These are phyloP conservation scores for Crocallis elinguaria DNA, from an alignment of 2,888 invertebrate genomes.

Conservation along the genomic window DNA sequence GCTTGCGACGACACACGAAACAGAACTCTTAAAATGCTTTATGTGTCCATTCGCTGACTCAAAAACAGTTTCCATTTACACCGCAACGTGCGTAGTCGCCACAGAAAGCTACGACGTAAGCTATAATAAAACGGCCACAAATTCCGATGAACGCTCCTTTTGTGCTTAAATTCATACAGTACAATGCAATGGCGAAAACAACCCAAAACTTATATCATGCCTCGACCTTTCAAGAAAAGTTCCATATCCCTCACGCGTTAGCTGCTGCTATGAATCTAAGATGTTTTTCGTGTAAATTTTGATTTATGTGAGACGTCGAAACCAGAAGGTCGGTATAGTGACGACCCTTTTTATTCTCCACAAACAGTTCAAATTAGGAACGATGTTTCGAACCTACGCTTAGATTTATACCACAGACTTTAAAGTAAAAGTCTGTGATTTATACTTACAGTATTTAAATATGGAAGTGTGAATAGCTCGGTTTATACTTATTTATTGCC, in stretches of 20 bases:
- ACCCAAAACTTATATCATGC: conserved; percentile 19
- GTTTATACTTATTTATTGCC: no score
- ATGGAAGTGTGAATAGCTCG: no score
- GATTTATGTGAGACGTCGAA: conserved; percentile 67
- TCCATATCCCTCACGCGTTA: conserved; percentile 40
- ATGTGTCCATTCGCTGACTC: not conserved
- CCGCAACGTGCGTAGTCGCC: not conserved
- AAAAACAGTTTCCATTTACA: conserved; percentile 3
- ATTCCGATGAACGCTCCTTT: conserved; percentile 11
- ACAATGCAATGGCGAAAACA: conserved; percentile 21
- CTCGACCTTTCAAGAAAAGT: conserved; percentile 30
- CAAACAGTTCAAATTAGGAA: conserved; percentile 55
- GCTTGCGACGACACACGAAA: not conserved
- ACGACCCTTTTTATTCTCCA: conserved; percentile 59
- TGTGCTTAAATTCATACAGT: conserved; percentile 9
- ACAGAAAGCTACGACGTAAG: no score
- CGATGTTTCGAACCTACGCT: conserved; percentile 41
- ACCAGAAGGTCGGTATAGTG: conserved; percentile 51
- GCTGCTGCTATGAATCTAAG: conserved; percentile 55
- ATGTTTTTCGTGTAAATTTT: conserved; percentile 71
- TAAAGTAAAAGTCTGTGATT: no score
- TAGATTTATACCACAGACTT: no score
- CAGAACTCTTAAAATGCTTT: not conserved
- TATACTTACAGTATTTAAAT: no score
- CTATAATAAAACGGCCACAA: conserved; percentile 18